Conservation (phyloP, 2,113 vertebrate species). For the Pipra filicauda region DNA sequence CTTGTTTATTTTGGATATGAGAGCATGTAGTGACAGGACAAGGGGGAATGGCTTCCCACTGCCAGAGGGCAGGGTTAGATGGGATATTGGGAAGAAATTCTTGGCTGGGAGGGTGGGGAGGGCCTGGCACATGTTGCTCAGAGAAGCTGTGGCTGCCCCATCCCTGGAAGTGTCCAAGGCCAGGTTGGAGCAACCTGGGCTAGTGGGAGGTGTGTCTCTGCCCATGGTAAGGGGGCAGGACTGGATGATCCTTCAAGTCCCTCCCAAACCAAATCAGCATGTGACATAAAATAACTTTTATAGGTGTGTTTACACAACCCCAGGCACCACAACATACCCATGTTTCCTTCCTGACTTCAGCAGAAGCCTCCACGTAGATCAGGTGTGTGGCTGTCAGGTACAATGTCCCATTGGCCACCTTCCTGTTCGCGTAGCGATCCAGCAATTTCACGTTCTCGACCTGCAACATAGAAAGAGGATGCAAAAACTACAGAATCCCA, state of each 20-base stretch:
- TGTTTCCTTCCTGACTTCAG: conserved; percentile 76
- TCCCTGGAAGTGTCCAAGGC: not conserved
- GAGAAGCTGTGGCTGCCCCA: not conserved
- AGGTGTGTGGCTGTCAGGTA: conserved; percentile 84
- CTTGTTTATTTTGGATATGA: accelerated
- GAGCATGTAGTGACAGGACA: not conserved
- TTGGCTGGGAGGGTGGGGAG: accelerated
- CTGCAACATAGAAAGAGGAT: conserved; percentile 11
- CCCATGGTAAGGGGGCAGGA: not conserved
- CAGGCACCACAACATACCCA: conserved; percentile 72
- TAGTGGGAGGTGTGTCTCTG: not conserved
- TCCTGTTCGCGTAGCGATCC: conserved; percentile 74
- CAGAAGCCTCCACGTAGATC: conserved; percentile 79
- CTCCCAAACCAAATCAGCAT: not conserved
- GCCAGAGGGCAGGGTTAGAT: not conserved
- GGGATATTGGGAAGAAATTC: not conserved
- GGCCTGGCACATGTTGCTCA: not conserved
- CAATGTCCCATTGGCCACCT: conserved; percentile 72
- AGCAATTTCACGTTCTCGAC: conserved; percentile 81
- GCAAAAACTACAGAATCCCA: not conserved
- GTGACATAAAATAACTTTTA: not conserved
- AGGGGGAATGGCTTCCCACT: not conserved
- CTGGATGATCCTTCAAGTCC: accelerated
- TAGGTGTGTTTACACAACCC: not conserved
- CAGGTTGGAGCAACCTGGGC: not conserved